phyloP scores from a whole-genome alignment of 1,140 invertebrate genomes.

The Heliconius congener region DNA sequence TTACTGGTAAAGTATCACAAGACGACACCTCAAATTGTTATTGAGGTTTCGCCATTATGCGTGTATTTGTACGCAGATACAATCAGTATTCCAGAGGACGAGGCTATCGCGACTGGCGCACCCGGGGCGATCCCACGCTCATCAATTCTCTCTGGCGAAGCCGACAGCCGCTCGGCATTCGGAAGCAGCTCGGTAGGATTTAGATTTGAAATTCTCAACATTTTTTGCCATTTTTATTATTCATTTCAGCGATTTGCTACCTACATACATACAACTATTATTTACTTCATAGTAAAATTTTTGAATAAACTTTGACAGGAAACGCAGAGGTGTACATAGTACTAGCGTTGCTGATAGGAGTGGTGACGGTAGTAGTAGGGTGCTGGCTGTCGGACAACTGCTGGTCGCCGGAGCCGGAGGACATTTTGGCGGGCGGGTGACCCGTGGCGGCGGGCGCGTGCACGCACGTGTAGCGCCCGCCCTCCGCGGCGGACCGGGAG shows the following conservation, averaged over 20 bases:
- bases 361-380: conserved; percentile 86
- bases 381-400: conserved; percentile 89
- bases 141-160: conserved; percentile 86
- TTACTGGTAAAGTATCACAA: conserved; percentile 42
- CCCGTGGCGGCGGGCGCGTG: conserved; percentile 81
- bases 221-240: background rate
- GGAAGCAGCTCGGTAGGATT: conserved; percentile 83
- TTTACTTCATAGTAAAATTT: background rate
- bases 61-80: conserved; percentile 67
- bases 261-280: background rate
- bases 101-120: conserved; percentile 85
- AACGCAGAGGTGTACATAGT: conserved; percentile 89
- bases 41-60: conserved; percentile 15
- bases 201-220: background rate
- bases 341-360: conserved; percentile 85
- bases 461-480: conserved; percentile 80
- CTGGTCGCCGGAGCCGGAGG: conserved; percentile 87
- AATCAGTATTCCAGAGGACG: conserved; percentile 82
- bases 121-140: conserved; percentile 84
- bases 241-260: background rate
- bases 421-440: conserved; percentile 85
- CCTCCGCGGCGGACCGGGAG: conserved; percentile 63
- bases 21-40: conserved; percentile 18
- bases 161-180: conserved; percentile 85
- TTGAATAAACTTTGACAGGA: conserved; percentile 67